These are phyloP conservation scores for Psephotus haematonotus DNA, from an alignment of 2,113 vertebrate species.

Conservation along the genomic window DNA sequence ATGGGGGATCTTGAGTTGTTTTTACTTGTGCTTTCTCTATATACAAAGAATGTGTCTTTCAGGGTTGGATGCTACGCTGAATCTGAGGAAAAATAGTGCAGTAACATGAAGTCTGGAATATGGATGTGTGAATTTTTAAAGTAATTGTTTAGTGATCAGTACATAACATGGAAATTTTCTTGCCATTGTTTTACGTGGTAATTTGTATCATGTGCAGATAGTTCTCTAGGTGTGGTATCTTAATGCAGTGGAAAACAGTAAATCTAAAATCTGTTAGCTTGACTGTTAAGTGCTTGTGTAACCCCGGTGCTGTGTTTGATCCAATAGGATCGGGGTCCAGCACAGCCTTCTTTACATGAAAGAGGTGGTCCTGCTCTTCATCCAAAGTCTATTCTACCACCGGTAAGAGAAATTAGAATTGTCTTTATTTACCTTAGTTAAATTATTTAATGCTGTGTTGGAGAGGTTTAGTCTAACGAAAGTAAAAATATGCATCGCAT, in stretches of 20 bases:
- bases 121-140: background rate
- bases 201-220: background rate
- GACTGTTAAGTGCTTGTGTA: background rate
- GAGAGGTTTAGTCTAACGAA: background rate
- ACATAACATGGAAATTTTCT: background rate
- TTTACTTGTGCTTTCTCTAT: background rate
- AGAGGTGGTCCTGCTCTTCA: constrained; percentile 68
- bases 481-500: background rate
- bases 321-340: constrained; percentile 72
- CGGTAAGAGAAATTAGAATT: constrained; percentile 57
- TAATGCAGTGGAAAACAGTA: background rate
- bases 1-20: background rate
- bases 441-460: background rate
- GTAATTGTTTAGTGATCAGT: background rate
- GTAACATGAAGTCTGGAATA: background rate
- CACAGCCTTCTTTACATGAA: constrained; percentile 65
- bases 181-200: background rate
- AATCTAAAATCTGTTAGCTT: background rate
- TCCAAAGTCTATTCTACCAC: constrained; percentile 74
- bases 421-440: background rate
- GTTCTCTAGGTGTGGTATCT: background rate
- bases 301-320: background rate
- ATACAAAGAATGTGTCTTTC: background rate
- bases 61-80: background rate
- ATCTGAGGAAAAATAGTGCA: background rate